phyloP scores from a whole-genome alignment of 2,888 invertebrate genomes.

The Metacarcinus magister region DNA sequence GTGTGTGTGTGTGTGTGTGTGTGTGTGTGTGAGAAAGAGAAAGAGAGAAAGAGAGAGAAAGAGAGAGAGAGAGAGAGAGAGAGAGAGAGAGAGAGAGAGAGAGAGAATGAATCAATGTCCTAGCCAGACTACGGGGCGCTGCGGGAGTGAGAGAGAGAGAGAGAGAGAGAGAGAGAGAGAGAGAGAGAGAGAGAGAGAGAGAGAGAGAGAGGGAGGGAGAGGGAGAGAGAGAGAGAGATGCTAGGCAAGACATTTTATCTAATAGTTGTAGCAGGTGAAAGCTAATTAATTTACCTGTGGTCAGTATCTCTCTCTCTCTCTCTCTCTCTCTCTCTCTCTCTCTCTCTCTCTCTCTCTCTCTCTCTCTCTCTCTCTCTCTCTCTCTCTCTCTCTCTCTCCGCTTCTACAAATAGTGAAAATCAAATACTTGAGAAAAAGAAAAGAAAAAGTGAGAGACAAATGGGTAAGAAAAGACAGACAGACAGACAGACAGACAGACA shows the following conservation, averaged over 20 bases:
- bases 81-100: conserved; percentile 57
- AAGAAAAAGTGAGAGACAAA: no score
- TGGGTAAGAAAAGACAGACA: no score
- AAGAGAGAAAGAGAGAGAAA: conserved; percentile 29
- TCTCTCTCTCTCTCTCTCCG: neutral
- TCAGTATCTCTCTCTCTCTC: neutral
- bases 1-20: neutral
- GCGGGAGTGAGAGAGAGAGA: neutral
- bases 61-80: conserved; percentile 39
- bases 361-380: neutral
- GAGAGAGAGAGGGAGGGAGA: no score
- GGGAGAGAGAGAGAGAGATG: no score
- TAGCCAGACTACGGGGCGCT: conserved; percentile 8
- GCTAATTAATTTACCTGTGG: conserved; percentile 4
- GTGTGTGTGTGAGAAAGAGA: neutral
- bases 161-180: conserved; percentile 50
- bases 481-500: no score
- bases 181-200: no score
- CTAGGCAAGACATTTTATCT: neutral
- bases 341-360: neutral
- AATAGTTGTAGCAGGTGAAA: neutral
- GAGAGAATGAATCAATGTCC: conserved; percentile 43
- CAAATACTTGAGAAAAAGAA: no score
- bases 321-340: conserved; percentile 37
- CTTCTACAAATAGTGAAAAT: neutral